phyloP scores from a whole-genome alignment of 2,797 vertebrate genomes.

The Alfaro cultratus region DNA sequence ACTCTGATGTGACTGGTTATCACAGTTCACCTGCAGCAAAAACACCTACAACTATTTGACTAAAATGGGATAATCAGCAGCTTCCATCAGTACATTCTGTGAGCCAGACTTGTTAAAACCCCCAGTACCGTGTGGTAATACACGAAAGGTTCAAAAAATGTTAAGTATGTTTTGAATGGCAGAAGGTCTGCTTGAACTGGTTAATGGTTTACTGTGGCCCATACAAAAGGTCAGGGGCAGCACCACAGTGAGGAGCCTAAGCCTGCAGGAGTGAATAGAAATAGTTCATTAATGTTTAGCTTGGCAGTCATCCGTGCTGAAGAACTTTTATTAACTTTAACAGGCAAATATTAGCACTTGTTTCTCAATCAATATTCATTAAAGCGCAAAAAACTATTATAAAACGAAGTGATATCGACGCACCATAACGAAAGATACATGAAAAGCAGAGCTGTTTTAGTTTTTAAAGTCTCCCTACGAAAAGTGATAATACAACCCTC shows the following conservation, averaged over 20 bases:
- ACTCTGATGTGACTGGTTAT: conserved; percentile 23
- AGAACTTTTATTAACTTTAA: conserved; percentile 31
- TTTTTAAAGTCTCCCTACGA: background rate
- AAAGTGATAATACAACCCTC: background rate
- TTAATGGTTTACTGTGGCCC: conserved; percentile 76
- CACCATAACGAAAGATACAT: background rate
- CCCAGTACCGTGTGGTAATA: background rate
- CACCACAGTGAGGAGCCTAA: conserved; percentile 57
- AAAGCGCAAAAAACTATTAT: background rate
- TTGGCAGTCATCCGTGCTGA: conserved; percentile 30
- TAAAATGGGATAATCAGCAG: conserved; percentile 5
- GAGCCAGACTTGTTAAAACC: conserved; percentile 12
- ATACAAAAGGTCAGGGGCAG: conserved; percentile 58
- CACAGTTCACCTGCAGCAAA: conserved; percentile 4
- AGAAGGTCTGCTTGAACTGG: conserved; percentile 34
- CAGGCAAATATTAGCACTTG: conserved; percentile 55
- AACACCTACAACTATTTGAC: conserved; percentile 6
- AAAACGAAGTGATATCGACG: conserved; percentile 6
- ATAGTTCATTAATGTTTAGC: conserved; percentile 72
- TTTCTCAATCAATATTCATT: conserved; percentile 6
- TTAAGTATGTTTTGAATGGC: conserved; percentile 53
- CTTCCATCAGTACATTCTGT: conserved; percentile 16
- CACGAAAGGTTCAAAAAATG: conserved; percentile 38
- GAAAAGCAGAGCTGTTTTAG: background rate
- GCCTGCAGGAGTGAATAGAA: conserved; percentile 43